Base-by-base conservation (phyloP, 1,140 invertebrate genomes). In the Polypedilum vanderplanki region DNA sequence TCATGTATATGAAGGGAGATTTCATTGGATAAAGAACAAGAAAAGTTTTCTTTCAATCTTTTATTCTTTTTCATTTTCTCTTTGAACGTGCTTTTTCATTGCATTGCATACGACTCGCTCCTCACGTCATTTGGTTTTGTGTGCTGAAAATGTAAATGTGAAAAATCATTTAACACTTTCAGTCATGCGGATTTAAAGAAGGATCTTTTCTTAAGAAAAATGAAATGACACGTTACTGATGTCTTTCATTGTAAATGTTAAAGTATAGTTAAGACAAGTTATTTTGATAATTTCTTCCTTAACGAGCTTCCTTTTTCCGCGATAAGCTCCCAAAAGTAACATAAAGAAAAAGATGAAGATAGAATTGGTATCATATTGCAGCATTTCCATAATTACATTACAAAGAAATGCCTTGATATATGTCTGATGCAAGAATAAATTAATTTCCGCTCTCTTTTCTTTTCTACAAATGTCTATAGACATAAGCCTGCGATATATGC, bases 321-420 rank as follows among this genome's bases (percentile, higher is more conserved):
- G 24, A 3, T 1, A 33, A 33, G 24, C 24, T 33, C 24, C 24
- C 24, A 33, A 33, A 33, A 33, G 24, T 33, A 33, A 57, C 46
- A 57, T n/a, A 57, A 57, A 57, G n/a, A 57, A 57, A 15, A 0
- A 4, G 15, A 12, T 15, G 12, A 3, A 57, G 15, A 57, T 12
- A n/a, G n/a, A 12, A n/a, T 4, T 15, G 46, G 46, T 12, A 57
- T 57, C 46, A 57, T 57, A 57, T 57, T 57, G 46, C 46, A 57
- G 46, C n/a, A 57, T 57, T 57, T 57, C 12, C 46, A 57, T 57
- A 57, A 57, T 57, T 57, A 57, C n/a, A n/a, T 57, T n/a, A 57
- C 46, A 57, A n/a, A 33, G 24, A 57, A 15, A 57, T 57, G 46
- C 12, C 46, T 46, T n/a, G n/a, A 57, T 57, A 57, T 15, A 57